Evolutionary conservation across 2,113 vertebrate species (phyloP), one percentile per base, ranked within the genome.

Genomic region (Clarias batrachus): DNA sequence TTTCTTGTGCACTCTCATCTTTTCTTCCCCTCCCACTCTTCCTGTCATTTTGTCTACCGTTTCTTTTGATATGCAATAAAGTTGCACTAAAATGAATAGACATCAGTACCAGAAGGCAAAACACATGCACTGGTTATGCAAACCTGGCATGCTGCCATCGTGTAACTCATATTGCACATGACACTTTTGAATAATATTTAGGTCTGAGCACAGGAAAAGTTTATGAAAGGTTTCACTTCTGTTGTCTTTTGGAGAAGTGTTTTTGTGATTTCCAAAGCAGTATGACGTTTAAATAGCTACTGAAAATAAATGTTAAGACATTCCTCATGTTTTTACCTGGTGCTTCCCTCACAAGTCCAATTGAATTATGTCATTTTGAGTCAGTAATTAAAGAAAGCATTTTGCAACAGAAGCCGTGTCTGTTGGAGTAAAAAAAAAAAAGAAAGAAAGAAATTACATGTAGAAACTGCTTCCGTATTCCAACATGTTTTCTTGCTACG

Each of bases 181-280:
- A 87, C 63, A 65, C 1, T 86, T 91, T 90, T 91, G 84, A 93
- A 92, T 91, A 91, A 91, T 91, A 93, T 93, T 89, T 94, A 93
- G 92, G 93, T 94, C 93, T 93, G 81, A 83, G 68, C 62, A 76
- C 81, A 87, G 82, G 90, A 86, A 84, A 91, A 90, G 87, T 90
- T 90, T 87, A 85, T 89, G 88, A 89, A 60, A 87, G 89, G 92
- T 92, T 90, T 87, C 82, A 85, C 88, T 92, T 87, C 90, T 91
- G 81, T 85, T 82, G 90, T 87, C 14, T 87, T 80, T 80, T 71
- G 27, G 8, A 62, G 80, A 88, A 83, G 60, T 71, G 63, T 12
- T 78, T 87, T 80, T 78, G 30, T 84, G 56, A 70, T 41, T 65
- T 65, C 23, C 9, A n/a, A 33, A 78, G 60, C 27, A 41, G 48